Base-by-base conservation (phyloP, 1,140 invertebrate species). In the Ditylenchus dipsaci region DNA sequence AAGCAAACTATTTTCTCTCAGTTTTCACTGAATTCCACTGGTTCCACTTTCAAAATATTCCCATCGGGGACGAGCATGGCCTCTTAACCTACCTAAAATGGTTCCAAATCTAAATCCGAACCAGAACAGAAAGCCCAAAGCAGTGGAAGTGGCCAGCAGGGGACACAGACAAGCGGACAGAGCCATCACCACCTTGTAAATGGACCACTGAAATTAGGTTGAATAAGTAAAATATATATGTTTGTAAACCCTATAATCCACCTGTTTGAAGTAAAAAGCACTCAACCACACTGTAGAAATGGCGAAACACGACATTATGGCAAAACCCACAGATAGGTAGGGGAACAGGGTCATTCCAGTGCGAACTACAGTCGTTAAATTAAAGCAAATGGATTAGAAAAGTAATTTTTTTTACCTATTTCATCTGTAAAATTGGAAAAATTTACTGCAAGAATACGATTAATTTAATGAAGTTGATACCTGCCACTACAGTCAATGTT, bases 281-380 rank as follows among this genome's bases (percentile, higher is more conserved):
- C 68, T 74, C 0, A 70, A 58, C 60, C 58, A 70, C 13, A 80
- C 76, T 13, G 78, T 77, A 3, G 67, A 23, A 23, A 79, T 56
- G 13, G 77, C 72, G 60, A 79, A 79, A 5, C 38, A 60, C 23
- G 64, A 71, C 76, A 79, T 78, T 33, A 78, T 76, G 13, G 61
- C 49, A 61, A 79, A 79, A 45, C 77, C 77, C 21, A 80, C 68
- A 23, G 73, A 68, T 9, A 79, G 45, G 61, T 61, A 79, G 43
- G 77, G 77, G 47, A 79, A 80, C 7, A 79, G 58, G 11, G 77
- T 80, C 60, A 79, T 69, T 38, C 77, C 76, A n/a, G 68, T 71
- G 21, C 63, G 49, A 19, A 76, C 74, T 38, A 11, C 11, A 38
- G 3, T 11, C 33, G 11, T 38, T 5, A 3, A 38, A 11, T 38